These are phyloP conservation scores for Phasianus colchicus DNA, from an alignment of 2,113 vertebrate species.

Conservation along the genomic window DNA sequence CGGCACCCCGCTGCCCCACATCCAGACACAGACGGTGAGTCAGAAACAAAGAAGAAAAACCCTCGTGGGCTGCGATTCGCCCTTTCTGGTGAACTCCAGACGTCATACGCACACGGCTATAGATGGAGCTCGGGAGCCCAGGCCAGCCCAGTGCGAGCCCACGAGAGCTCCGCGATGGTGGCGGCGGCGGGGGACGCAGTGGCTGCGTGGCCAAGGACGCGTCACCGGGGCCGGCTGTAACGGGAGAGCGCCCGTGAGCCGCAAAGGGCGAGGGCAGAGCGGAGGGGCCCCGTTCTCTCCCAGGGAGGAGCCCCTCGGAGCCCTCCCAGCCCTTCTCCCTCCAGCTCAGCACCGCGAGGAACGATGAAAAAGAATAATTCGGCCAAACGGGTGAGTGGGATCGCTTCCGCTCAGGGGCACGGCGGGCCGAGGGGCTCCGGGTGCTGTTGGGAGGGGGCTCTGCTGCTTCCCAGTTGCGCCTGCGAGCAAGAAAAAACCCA, in stretches of 20 bases:
- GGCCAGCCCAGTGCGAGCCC: conserved; percentile 19
- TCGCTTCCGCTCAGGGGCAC: background rate
- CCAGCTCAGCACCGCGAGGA: background rate
- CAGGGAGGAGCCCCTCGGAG: background rate
- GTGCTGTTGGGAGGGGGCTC: background rate
- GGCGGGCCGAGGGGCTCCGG: background rate
- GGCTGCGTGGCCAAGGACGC: background rate
- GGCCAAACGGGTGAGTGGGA: conserved; percentile 83
- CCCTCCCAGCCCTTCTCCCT: background rate
- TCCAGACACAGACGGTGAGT: background rate
- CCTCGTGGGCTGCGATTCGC: conserved; percentile 70
- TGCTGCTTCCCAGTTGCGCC: background rate
- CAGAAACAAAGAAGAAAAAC: conserved; percentile 72
- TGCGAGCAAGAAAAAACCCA: background rate
- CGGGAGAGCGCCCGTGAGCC: conserved; percentile 23
- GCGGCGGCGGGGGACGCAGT: conserved; percentile 9
- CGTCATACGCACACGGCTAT: conserved; percentile 74
- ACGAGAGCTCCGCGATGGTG: conserved; percentile 64
- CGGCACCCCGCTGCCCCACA: background rate
- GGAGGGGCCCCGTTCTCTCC: conserved; percentile 11
- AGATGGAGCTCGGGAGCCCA: conserved; percentile 79
- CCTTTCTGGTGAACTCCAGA: conserved; percentile 65
- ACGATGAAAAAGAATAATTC: conserved; percentile 90
- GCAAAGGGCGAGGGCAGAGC: conserved; percentile 16
- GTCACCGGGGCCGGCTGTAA: conserved; percentile 53